A percentile compares a stretch with the other conserved stretches of the same genome.
Conservation (phyloP, 2,113 vertebrate genomes). For the Barnardius zonarius region DNA sequence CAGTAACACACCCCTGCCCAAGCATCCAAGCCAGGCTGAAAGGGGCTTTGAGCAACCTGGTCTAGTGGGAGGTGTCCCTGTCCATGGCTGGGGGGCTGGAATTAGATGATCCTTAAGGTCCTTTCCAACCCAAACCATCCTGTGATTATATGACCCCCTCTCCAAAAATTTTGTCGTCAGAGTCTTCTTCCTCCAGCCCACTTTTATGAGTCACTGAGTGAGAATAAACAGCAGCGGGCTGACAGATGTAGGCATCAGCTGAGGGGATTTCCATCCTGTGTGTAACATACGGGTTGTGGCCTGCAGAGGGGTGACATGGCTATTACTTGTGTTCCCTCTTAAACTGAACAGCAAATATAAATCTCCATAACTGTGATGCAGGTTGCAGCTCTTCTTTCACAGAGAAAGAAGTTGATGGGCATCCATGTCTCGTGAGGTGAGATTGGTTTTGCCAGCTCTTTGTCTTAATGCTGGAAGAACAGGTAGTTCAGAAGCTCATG, state of each 20-base stretch:
- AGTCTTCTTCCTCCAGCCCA: neutral
- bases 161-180: neutral
- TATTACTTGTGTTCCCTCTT: neutral
- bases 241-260: neutral
- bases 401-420: neutral
- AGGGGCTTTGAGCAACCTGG: neutral
- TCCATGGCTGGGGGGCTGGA: neutral
- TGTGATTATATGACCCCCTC: neutral
- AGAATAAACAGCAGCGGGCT: fast-evolving
- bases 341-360: neutral
- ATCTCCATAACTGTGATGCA: neutral
- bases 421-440: neutral
- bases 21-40: neutral
- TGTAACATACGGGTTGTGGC: no score
- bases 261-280: neutral
- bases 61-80: neutral
- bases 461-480: neutral
- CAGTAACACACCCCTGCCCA: fast-evolving
- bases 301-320: neutral
- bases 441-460: neutral
- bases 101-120: neutral
- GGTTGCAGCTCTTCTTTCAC: neutral
- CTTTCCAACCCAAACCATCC: neutral
- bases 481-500: neutral
- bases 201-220: fast-evolving